Conservation (phyloP, 2,113 vertebrate species). For the Tiliqua scincoides region DNA sequence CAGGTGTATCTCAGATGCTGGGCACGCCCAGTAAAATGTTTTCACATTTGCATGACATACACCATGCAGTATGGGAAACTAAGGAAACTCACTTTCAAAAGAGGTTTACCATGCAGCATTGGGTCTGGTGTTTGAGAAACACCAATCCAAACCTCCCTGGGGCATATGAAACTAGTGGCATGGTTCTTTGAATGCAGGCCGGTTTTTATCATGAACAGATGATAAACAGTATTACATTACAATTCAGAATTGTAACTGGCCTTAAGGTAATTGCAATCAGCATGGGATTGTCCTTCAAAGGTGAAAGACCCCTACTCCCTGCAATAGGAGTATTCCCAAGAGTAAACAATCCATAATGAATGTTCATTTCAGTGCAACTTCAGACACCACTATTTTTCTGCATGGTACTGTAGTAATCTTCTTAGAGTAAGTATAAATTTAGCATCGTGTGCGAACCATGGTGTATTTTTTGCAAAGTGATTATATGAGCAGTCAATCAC, state of each 20-base stretch:
- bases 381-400: not conserved
- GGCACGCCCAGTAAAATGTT: not conserved
- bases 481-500: too few relatives aligned
- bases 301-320: not conserved
- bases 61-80: too few relatives aligned
- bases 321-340: not conserved
- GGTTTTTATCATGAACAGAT: not conserved
- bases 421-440: not conserved
- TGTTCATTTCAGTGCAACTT: not conserved
- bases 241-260: not conserved
- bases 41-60: not conserved
- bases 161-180: not conserved
- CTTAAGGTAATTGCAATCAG: not conserved
- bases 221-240: not conserved
- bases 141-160: not conserved
- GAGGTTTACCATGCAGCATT: constrained; percentile 4
- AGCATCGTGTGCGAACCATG: not conserved
- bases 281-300: not conserved
- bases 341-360: not conserved
- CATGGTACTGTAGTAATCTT: not conserved
- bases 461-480: not conserved
- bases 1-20: not conserved
- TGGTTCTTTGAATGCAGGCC: not conserved
- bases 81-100: too few relatives aligned
- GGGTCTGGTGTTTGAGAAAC: not conserved